These are phyloP conservation scores for Panonychus citri DNA, from an alignment of 1,140 invertebrate species.

Conservation along the genomic window DNA sequence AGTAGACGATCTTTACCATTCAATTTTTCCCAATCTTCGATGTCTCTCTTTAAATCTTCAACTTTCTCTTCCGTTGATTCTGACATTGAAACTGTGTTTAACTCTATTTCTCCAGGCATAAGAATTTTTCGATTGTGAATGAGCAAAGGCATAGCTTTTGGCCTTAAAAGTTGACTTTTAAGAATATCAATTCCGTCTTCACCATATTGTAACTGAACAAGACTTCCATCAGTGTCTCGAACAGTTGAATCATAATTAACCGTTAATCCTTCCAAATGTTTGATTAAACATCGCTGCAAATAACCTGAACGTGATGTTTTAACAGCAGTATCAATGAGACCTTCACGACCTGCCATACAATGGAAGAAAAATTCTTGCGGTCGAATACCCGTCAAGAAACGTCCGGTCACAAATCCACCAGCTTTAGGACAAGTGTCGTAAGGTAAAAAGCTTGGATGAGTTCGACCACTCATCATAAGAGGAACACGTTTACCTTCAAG, in stretches of 20 bases:
- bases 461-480: slow-evolving; percentile 72
- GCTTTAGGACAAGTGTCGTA: slow-evolving; percentile 75
- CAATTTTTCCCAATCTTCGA: not conserved
- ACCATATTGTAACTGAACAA: slow-evolving; percentile 93
- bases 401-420: slow-evolving; percentile 81
- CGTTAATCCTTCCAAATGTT: slow-evolving; percentile 81
- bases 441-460: slow-evolving; percentile 70
- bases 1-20: not conserved
- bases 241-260: slow-evolving; percentile 84
- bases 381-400: slow-evolving; percentile 90
- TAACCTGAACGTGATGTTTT: slow-evolving; percentile 92
- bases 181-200: slow-evolving; percentile 88
- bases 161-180: slow-evolving; percentile 58
- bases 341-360: slow-evolving; percentile 97
- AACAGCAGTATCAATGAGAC: slow-evolving; percentile 44
- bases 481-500: slow-evolving; percentile 91
- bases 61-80: slow-evolving; percentile 19
- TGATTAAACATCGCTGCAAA: slow-evolving; percentile 87
- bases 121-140: slow-evolving; percentile 38
- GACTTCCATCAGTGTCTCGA: slow-evolving; percentile 69
- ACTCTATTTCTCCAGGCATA: slow-evolving; percentile 28
- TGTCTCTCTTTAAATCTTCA: slow-evolving; percentile 24
- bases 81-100: slow-evolving; percentile 30
- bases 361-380: slow-evolving; percentile 98
- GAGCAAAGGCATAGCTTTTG: slow-evolving; percentile 51